Base-by-base conservation (phyloP, 2,888 invertebrate genomes). In the Agrilus biguttatus region DNA sequence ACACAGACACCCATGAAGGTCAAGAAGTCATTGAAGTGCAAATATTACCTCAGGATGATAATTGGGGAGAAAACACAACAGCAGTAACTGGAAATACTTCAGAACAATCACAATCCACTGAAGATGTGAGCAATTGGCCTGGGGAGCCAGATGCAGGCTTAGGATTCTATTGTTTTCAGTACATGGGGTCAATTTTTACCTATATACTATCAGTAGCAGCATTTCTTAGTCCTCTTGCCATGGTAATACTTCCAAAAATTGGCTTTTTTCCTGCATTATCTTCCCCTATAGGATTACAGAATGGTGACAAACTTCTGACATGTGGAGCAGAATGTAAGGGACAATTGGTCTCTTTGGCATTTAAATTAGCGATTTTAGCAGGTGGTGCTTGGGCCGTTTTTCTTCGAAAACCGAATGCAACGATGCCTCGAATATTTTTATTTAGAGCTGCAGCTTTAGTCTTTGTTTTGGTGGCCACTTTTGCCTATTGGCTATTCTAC, bases 41-140 rank as follows among this genome's bases (percentile, higher is more conserved):
- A 70, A 93, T 95, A 51, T 68, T 95, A 45, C 92, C 92, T 0
- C 86, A 93, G 69, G 96, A 96, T 68, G 96, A 96, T 59, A 93
- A 93, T 65, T 96, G 96, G 96, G 93, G 91, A n/a, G 96, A 96
- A 65, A 95, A 91, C 57, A 95, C 95, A 0, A 96, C 96, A 1
- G 95, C 93, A 1, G 83, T 96, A 32, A 96, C 96, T 0, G 95
- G 93, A 8, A 93, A 93, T 58, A 95, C 95, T 2, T 93, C 91
- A 0, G 96, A 95, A 61, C 90, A 91, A 55, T 95, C 91, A 4
- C 87, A 89, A 53, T 93, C 92, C 0, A 83, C 90, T 63, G 92
- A 93, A 62, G 92, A 92, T 63, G 80, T 88, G 4, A 83, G 83
- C 55, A 83, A 83, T 56, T 87, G 86, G 80, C 76, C 77, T 38